Evolutionary conservation across 2,888 invertebrate genomes (phyloP).

Genomic region (Prosapia bicincta): DNA sequence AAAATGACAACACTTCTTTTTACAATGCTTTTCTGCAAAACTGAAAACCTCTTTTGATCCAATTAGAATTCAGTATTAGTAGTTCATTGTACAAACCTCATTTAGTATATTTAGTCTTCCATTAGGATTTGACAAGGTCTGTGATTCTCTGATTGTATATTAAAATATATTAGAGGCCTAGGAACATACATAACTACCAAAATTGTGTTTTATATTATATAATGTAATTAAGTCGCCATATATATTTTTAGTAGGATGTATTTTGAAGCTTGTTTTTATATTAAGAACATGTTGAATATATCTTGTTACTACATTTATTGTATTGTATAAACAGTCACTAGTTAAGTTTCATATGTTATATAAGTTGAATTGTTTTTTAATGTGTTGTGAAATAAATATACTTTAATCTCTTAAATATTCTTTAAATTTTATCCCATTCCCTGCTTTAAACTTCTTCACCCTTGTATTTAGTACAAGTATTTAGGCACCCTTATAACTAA

Average conservation of each 20-base stretch:
- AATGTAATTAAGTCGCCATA: constrained; percentile 6
- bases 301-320: constrained; percentile 6
- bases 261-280: constrained; percentile 23
- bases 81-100: constrained; percentile 22
- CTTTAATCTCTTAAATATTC: not conserved
- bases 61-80: not conserved
- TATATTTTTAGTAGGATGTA: not conserved
- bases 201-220: constrained; percentile 21
- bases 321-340: constrained; percentile 24
- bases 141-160: constrained; percentile 26
- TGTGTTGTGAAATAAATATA: constrained; percentile 9
- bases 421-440: no score
- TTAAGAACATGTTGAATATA: constrained; percentile 27
- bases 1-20: not conserved
- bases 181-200: constrained; percentile 17
- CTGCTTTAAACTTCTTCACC: no score
- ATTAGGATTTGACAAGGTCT: constrained; percentile 26
- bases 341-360: constrained; percentile 15
- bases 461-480: no score
- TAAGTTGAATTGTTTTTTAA: constrained; percentile 15
- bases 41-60: not conserved
- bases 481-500: no score
- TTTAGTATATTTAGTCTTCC: constrained; percentile 24
- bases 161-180: constrained; percentile 9
- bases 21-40: not conserved